These are phyloP conservation scores for Nylanderia fulva DNA, from an alignment of 1,140 invertebrate genomes.

Conservation along the genomic window DNA sequence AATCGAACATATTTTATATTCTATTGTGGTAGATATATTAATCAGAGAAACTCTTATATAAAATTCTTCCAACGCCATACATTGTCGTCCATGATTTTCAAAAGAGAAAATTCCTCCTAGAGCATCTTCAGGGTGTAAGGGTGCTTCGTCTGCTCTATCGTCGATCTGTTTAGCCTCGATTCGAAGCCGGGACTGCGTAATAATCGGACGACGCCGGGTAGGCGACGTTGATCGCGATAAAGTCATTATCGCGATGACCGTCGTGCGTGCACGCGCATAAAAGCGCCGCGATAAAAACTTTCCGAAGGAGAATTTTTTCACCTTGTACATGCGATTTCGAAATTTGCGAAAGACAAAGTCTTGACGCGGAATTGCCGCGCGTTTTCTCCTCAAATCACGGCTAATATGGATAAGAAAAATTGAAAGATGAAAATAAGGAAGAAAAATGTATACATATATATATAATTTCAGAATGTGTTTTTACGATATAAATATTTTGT, in stretches of 20 bases:
- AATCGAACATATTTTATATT: no score
- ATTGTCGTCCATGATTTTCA: no score
- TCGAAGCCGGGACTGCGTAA: conserved; percentile 62
- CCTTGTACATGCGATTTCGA: not conserved
- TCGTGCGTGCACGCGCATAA: conserved; percentile 60
- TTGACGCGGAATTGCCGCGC: not conserved
- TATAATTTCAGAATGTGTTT: not conserved
- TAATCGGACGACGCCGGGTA: conserved; percentile 54
- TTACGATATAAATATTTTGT: not conserved
- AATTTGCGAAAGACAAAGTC: not conserved
- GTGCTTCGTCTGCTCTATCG: conserved; percentile 27
- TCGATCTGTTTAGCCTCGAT: conserved; percentile 41
- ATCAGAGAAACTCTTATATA: no score
- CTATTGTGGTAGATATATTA: no score
- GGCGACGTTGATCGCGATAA: conserved; percentile 63
- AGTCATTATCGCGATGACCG: conserved; percentile 66
- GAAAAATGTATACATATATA: not conserved
- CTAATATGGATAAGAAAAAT: not conserved
- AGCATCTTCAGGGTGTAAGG: not conserved
- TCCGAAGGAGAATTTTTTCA: conserved; percentile 48
- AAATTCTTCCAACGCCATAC: no score
- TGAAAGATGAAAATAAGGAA: not conserved
- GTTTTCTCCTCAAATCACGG: not conserved
- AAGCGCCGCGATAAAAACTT: conserved; percentile 48
- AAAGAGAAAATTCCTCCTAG: no score